Percentiles rank a stretch among this genome's conserved stretches.
phyloP scores from a whole-genome alignment of 2,797 vertebrate genomes.

The Synaphobranchus kaupii region DNA sequence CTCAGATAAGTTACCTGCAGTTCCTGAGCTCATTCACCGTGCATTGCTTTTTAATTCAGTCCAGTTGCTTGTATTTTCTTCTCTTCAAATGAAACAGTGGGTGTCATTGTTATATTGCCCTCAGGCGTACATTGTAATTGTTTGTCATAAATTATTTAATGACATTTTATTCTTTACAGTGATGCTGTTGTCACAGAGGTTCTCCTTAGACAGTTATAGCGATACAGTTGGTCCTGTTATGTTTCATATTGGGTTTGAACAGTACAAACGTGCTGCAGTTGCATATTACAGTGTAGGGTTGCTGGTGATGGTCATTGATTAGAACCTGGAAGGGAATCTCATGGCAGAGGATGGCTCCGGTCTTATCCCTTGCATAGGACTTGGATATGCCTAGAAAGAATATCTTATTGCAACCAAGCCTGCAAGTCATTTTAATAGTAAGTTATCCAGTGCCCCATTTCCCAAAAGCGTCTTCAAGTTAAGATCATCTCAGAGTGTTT shows the following conservation, averaged over 20 bases:
- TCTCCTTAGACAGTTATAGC: neutral
- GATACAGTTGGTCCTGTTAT: neutral
- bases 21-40: neutral
- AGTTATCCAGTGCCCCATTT: too few relatives aligned
- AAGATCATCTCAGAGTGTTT: too few relatives aligned
- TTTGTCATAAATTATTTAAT: neutral
- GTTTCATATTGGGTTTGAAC: neutral
- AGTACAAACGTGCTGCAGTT: neutral
- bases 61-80: neutral
- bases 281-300: neutral
- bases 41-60: neutral
- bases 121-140: neutral
- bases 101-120: neutral
- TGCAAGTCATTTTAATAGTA: neutral
- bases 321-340: neutral
- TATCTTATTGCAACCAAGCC: neutral
- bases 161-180: neutral
- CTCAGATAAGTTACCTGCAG: slow-evolving; percentile 14
- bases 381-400: neutral
- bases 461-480: too few relatives aligned
- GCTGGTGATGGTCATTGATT: neutral
- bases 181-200: neutral
- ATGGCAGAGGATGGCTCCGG: neutral
- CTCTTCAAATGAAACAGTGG: neutral
- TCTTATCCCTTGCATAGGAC: neutral